phyloP scores from a whole-genome alignment of 2,797 vertebrate genomes.

The Bovichtus variegatus region DNA sequence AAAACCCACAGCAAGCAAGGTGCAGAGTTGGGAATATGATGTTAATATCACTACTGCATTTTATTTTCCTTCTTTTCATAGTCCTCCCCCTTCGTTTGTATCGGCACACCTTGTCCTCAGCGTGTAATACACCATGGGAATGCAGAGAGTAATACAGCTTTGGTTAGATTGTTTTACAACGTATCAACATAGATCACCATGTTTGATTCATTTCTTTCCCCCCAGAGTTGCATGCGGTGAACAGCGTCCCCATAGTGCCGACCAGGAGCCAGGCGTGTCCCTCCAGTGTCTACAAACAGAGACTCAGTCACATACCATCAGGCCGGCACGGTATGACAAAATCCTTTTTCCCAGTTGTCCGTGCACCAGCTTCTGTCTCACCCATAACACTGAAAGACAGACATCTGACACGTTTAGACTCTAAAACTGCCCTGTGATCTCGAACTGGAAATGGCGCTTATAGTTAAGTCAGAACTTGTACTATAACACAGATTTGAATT shows the following conservation, averaged over 20 bases:
- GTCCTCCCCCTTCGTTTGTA: background rate
- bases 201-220: background rate
- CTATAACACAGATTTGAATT: background rate
- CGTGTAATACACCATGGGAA: background rate
- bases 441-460: background rate
- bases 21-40: slow-evolving; percentile 52
- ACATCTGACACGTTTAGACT: background rate
- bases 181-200: background rate
- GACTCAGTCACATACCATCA: slow-evolving; percentile 75
- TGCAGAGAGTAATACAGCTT: background rate
- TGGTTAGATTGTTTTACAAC: background rate
- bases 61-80: background rate
- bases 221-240: slow-evolving; percentile 91
- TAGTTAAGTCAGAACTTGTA: background rate
- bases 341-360: background rate
- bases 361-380: background rate
- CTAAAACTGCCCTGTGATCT: background rate
- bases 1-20: slow-evolving; percentile 86
- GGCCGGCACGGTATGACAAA: slow-evolving; percentile 57
- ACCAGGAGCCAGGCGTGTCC: slow-evolving; percentile 66
- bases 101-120: background rate
- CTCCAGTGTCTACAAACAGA: slow-evolving; percentile 70
- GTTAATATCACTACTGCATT: background rate
- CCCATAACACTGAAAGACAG: background rate
- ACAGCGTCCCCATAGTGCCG: slow-evolving; percentile 87